Base-by-base conservation (phyloP, 2,797 vertebrate genomes). In the Uromys caudimaculatus region DNA sequence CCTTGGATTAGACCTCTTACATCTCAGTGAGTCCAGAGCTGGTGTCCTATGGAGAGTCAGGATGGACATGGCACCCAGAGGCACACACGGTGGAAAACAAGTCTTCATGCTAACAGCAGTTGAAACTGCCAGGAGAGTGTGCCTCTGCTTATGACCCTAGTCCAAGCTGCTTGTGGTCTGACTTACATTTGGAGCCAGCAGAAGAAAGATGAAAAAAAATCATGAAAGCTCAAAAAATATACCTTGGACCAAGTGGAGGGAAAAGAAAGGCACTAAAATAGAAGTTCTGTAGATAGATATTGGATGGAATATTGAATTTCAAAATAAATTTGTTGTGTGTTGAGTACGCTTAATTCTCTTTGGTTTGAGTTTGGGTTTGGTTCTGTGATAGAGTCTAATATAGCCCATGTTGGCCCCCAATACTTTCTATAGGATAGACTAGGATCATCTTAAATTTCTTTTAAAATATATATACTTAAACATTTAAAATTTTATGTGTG, bases 1-100 rank as follows among this genome's bases (percentile, higher is more conserved):
- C 60, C 87, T 50, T 3, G 0, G 79, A 95, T 86, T 91, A 91
- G 82, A 85, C 83, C 44, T 69, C 60, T 71, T 96, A 82, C 75
- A 77, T 93, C 32, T 44, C 86, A 23, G 58, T 0, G 12, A 35
- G 38, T 29, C 0, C 0, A 82, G 90, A 92, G 38, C 62, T 95
- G 83, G 87, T 77, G 41, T 92, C 87, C n/a, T 50, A 93, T 85
- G 44, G 41, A 21, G 16, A 29, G 79, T 60, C 62, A 0, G 71
- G 41, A 14, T 19, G 67, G 81, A 17, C 5, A 35, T 4, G 60
- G 58, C 27, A 1, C 1, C 12, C 54, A 29, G 38, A 71, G 21
- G 23, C 23, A 16, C 0, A 0, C 38, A 50, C 35, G 41, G 69
- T 71, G 84, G 78, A 93, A 96, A 94, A 89, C 75, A 91, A 6